Percentiles rank a stretch among this genome's conserved stretches.
Evolutionary conservation across 1,140 invertebrate species (phyloP).

Genomic region (Tetraneura akinire): DNA sequence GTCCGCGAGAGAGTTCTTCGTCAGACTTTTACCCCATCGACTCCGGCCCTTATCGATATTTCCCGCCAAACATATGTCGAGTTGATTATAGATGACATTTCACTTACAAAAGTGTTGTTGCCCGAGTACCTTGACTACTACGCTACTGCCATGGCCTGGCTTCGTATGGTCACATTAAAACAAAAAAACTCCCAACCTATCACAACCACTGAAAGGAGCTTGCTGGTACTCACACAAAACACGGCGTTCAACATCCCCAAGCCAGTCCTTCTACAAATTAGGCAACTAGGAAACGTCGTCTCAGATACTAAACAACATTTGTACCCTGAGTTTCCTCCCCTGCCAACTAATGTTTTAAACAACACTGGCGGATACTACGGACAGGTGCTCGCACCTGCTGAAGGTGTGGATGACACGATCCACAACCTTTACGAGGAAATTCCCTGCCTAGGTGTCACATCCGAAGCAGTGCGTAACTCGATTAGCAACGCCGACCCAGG

Average conservation of each 20-base stretch:
- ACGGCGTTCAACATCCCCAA: neutral
- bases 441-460: too few relatives aligned
- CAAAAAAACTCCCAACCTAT: neutral
- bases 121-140: conserved; percentile 16
- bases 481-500: too few relatives aligned
- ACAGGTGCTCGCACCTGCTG: too few relatives aligned
- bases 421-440: too few relatives aligned
- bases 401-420: too few relatives aligned
- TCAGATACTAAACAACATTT: neutral
- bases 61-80: neutral
- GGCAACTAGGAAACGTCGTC: neutral
- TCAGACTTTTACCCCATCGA: neutral
- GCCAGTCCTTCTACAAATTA: neutral
- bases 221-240: too few relatives aligned
- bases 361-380: neutral
- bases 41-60: neutral
- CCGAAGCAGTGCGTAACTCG: too few relatives aligned
- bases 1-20: neutral
- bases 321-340: neutral
- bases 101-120: neutral
- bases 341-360: neutral
- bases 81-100: neutral
- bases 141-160: neutral
- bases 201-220: neutral
- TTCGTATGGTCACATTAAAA: neutral